Percentiles rank a stretch among this genome's conserved stretches.
phyloP scores from a whole-genome alignment of 2,888 invertebrate genomes.

The Luperina nickerlii region DNA sequence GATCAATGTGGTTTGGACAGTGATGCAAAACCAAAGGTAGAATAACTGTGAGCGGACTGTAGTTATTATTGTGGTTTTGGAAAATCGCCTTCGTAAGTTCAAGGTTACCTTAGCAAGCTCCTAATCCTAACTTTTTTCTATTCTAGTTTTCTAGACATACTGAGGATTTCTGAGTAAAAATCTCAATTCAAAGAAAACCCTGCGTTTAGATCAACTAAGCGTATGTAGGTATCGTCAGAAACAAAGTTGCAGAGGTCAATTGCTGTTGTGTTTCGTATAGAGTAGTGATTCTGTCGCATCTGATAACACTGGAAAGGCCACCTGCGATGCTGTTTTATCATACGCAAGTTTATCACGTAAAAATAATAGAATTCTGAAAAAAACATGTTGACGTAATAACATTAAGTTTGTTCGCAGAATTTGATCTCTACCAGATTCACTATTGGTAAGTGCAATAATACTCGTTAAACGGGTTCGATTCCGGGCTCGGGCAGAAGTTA shows the following conservation, averaged over 20 bases:
- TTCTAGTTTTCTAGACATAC: not conserved
- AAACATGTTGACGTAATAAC: not conserved
- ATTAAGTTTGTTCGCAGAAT: not conserved
- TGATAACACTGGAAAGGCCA: slow-evolving; percentile 31
- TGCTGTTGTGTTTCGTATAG: not conserved
- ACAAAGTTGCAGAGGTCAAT: slow-evolving; percentile 16
- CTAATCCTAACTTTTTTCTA: not conserved
- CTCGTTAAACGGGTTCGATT: not conserved
- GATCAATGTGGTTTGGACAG: not conserved
- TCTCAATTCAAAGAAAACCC: not conserved
- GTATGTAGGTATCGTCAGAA: not conserved
- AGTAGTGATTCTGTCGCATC: not conserved
- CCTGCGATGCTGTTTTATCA: slow-evolving; percentile 17
- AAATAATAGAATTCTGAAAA: not conserved
- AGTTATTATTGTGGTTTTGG: not conserved
- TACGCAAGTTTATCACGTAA: not conserved
- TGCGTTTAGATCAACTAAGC: not conserved
- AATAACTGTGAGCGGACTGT: not conserved
- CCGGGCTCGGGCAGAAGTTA: not conserved
- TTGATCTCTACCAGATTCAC: not conserved
- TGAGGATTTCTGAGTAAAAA: not conserved
- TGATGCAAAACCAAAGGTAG: not conserved
- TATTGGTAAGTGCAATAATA: not conserved
- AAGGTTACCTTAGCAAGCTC: not conserved
- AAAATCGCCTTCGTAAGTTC: not conserved